Conservation (phyloP, 2,113 vertebrate species). For the Ameiurus melas region DNA sequence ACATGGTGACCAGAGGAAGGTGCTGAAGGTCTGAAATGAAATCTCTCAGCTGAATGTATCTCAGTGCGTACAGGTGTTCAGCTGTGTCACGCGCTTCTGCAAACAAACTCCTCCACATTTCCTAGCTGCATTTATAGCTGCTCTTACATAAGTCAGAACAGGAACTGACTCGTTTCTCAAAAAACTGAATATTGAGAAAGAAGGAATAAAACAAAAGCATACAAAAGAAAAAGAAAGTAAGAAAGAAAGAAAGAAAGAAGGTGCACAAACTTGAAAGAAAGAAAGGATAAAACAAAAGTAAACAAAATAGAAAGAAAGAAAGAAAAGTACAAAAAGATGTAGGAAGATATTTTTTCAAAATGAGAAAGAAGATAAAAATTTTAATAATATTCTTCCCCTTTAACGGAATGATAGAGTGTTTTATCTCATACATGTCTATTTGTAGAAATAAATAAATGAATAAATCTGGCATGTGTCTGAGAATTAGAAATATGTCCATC, state of each 20-base stretch:
- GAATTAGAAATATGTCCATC: neutral
- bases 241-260: no score
- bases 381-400: no score
- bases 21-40: neutral
- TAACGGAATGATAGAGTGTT: neutral
- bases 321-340: no score
- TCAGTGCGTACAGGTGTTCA: neutral
- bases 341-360: no score
- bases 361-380: no score
- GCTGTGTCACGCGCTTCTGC: neutral
- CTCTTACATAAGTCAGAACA: neutral
- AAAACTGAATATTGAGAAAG: neutral
- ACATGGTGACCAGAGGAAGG: neutral
- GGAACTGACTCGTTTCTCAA: neutral
- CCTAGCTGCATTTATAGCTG: neutral
- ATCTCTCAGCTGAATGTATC: neutral
- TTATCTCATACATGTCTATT: neutral
- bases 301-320: no score
- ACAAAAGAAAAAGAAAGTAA: no score
- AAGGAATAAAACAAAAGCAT: no score
- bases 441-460: neutral
- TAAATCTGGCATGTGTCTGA: neutral
- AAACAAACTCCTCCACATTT: constrained; percentile 1
- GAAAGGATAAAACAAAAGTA: no score
- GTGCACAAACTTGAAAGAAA: no score